phyloP scores from a whole-genome alignment of 2,888 invertebrate species.

The Papilio elwesi region DNA sequence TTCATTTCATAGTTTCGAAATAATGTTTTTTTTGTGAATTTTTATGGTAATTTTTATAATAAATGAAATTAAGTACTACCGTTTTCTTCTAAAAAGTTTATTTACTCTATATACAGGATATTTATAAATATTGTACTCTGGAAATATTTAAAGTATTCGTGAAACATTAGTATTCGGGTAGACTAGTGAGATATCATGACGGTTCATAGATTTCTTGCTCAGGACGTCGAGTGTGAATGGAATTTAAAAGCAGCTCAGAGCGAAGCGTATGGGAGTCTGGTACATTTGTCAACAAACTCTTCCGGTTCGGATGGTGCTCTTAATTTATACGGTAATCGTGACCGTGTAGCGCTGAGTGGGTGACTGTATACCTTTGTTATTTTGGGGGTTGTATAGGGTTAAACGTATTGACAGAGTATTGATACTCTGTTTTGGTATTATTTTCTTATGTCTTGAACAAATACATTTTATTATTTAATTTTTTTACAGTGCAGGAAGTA shows the following conservation, averaged over 20 bases:
- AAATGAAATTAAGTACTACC: too few species aligned
- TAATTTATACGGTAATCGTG: constrained; percentile 39
- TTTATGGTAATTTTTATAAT: too few species aligned
- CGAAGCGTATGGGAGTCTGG: constrained; percentile 38
- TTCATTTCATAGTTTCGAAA: too few species aligned
- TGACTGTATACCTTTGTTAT: neutral
- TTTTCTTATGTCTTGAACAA: neutral
- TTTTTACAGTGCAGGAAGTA: too few species aligned
- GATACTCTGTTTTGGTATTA: neutral
- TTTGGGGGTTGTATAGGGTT: neutral
- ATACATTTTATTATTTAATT: too few species aligned
- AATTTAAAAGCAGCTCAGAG: constrained; percentile 28
- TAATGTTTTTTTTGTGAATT: too few species aligned
- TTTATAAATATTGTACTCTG: constrained; percentile 6
- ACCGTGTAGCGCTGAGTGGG: neutral
- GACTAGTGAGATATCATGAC: constrained; percentile 23
- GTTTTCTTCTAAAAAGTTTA: neutral
- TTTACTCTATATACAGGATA: constrained; percentile 9
- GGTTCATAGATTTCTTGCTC: constrained; percentile 34
- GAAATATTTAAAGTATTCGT: constrained; percentile 10
- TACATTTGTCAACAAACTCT: constrained; percentile 40
- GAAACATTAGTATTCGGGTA: constrained; percentile 24
- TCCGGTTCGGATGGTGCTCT: constrained; percentile 37
- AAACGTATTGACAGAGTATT: constrained; percentile 3
- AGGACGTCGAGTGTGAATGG: constrained; percentile 29